These are phyloP conservation scores for Cerastoderma edule DNA, from an alignment of 2,888 invertebrate species.

Conservation along the genomic window DNA sequence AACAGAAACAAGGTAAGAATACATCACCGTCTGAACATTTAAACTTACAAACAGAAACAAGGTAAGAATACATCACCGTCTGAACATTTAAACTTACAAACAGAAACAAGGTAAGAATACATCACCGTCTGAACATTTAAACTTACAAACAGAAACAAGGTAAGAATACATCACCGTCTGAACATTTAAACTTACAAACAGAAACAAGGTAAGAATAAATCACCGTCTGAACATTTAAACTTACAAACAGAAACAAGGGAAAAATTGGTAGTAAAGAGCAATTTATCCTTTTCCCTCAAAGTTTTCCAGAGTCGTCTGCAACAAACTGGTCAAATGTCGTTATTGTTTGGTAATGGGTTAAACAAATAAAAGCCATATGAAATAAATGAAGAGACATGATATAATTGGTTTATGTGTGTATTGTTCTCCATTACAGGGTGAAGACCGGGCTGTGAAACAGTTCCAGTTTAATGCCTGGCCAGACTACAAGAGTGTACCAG, in stretches of 20 bases:
- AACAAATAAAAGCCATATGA: no score
- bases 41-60: slow-evolving; percentile 77
- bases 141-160: slow-evolving; percentile 77
- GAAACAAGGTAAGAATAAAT: slow-evolving; percentile 74
- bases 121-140: slow-evolving; percentile 77
- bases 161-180: slow-evolving; percentile 72
- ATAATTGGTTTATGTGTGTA: no score
- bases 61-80: slow-evolving; percentile 73
- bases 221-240: slow-evolving; percentile 75
- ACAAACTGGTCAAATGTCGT: no score
- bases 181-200: slow-evolving; percentile 77
- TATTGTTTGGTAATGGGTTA: no score
- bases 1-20: slow-evolving; percentile 72
- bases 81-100: slow-evolving; percentile 78
- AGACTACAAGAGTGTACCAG: slow-evolving; percentile 75
- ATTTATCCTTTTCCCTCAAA: slow-evolving; percentile 3
- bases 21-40: slow-evolving; percentile 76
- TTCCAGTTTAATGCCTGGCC: slow-evolving; percentile 81
- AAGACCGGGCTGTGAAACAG: slow-evolving; percentile 79
- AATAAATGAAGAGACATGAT: no score
- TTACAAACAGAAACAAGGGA: slow-evolving; percentile 72
- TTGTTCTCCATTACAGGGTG: slow-evolving; percentile 75
- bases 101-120: slow-evolving; percentile 71
- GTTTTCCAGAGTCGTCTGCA: no score
- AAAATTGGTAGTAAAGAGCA: background rate